These are phyloP conservation scores for Antennarius striatus DNA, from an alignment of 2,113 vertebrate genomes.

Conservation along the genomic window DNA sequence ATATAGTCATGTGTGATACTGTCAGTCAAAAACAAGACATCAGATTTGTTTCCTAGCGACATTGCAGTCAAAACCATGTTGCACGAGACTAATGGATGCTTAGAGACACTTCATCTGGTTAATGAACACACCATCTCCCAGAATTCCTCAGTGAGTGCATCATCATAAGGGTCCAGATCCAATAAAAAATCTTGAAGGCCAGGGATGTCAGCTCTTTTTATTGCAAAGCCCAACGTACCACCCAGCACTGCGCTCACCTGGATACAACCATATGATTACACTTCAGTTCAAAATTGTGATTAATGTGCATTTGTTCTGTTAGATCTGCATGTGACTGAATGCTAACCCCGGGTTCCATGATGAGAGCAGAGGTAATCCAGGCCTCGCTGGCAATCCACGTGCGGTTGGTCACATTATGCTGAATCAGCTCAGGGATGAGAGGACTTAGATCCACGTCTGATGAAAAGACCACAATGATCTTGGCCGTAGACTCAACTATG, in stretches of 20 bases:
- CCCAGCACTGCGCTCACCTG: constrained; percentile 75
- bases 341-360: constrained; percentile 78
- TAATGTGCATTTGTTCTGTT: neutral
- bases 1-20: neutral
- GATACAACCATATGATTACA: neutral
- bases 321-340: neutral
- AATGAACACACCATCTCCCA: constrained; percentile 77
- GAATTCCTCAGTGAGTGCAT: constrained; percentile 83
- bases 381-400: constrained; percentile 87
- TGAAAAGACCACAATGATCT: constrained; percentile 85
- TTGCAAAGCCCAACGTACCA: constrained; percentile 84
- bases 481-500: constrained; percentile 78
- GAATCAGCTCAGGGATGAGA: constrained; percentile 78
- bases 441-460: constrained; percentile 85
- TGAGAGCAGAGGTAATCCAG: constrained; percentile 85
- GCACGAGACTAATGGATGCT: no score
- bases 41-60: neutral
- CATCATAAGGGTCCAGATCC: constrained; percentile 75
- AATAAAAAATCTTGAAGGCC: constrained; percentile 78
- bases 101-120: neutral
- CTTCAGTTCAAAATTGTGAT: neutral
- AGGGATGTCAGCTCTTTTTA: constrained; percentile 78
- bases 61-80: neutral
- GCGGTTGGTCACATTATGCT: constrained; percentile 81
- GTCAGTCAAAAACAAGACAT: no score